phyloP scores from a whole-genome alignment of 2,113 vertebrate genomes.

The Brachypodius melanocephalos region DNA sequence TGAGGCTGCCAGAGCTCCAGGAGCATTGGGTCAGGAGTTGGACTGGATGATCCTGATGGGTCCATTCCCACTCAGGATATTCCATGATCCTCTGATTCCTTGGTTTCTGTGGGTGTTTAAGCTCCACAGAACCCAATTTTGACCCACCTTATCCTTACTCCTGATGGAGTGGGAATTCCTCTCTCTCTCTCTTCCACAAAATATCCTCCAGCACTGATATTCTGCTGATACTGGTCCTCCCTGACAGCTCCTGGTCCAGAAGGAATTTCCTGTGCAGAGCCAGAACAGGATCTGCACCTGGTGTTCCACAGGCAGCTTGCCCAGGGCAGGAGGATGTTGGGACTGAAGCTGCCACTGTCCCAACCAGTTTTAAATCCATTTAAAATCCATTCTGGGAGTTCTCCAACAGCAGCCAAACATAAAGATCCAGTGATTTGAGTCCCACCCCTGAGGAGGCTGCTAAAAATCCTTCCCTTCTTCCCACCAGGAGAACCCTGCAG shows the following conservation, averaged over 20 bases:
- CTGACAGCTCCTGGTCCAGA: accelerated
- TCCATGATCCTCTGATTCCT: not conserved
- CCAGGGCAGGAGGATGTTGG: not conserved
- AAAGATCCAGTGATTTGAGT: not conserved
- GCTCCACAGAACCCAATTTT: not conserved
- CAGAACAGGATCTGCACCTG: not conserved
- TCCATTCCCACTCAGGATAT: not conserved
- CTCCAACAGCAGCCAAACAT: not conserved
- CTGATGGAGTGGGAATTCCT: not conserved
- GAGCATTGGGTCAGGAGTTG: too few species aligned
- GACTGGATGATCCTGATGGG: not conserved
- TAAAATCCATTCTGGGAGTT: not conserved
- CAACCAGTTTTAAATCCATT: not conserved
- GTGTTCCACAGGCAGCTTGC: not conserved
- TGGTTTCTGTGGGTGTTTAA: not conserved
- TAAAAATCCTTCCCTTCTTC: not conserved
- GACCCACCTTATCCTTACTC: not conserved
- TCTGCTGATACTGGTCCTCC: not conserved
- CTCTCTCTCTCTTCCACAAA: not conserved
- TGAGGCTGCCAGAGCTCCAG: not conserved
- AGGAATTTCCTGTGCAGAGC: not conserved
- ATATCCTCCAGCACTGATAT: accelerated
- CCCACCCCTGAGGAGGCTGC: not conserved
- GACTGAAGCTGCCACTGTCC: not conserved
- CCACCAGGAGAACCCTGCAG: not conserved